Base-by-base conservation (phyloP, 2,888 invertebrate species). In the Dichetophora obliterata region DNA sequence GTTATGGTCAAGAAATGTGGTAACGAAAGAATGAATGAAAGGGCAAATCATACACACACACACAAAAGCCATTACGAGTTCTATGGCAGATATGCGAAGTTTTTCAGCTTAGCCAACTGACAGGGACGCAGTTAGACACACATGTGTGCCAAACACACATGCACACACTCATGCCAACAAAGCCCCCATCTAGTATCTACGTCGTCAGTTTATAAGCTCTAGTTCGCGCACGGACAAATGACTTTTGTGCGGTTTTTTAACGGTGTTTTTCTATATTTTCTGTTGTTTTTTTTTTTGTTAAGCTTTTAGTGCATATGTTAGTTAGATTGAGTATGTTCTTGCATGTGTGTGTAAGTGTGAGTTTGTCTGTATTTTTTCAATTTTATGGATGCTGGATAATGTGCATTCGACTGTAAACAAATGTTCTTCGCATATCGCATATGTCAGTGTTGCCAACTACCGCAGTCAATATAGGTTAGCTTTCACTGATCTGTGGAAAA, bases 381-480 rank as follows among this genome's bases (percentile, higher is more conserved):
- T 86, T 86, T 85, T 86, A 86, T 86, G 86, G 86, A 84, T 86
- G 85, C 85, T 85, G 86, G 85, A 86, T 86, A 86, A 86, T 86
- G 85, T 86, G 85, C 83, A 83, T 83, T 84, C 83, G 83, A 82
- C 85, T 85, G 83, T 83, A 84, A 86, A 82, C 83, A 84, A 86
- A 85, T 85, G 80, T 14, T 37, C 57, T 19, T 57, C 34, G 34
- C 8, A 22, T 27, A 22, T 57, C 34, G 34, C 8, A 22, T 27
- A 22, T 27, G 27, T 54, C 22, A 24, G 54, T 34, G 34, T 69
- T 69, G 66, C 66, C 66, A 43, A 43, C 37, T 31, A 24, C 43
- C 4, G 43, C 14, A 43, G 43, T 11, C 43, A 43, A 14, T 14
- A 43, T 43, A 11, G 43, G 11, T 43, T 11, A 43, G 43, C 1